A percentile compares a stretch with the other conserved stretches of the same genome.
These are phyloP conservation scores for Gymnothorax reevesii DNA, from an alignment of 2,797 vertebrate genomes.

Conservation along the genomic window DNA sequence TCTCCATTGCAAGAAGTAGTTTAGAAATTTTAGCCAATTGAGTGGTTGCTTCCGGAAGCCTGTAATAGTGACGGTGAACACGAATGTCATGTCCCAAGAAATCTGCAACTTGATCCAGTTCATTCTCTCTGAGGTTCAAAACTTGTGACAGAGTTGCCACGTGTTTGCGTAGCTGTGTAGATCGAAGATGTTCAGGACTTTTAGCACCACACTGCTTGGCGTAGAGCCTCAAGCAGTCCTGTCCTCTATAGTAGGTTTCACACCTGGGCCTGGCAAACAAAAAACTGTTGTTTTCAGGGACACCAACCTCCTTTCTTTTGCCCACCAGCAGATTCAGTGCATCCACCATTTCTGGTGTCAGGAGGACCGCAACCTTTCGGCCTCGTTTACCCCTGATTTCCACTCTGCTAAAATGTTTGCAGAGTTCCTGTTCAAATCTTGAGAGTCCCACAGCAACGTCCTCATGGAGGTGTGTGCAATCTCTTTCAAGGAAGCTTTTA, in stretches of 20 bases:
- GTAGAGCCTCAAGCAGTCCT: slow-evolving; percentile 1
- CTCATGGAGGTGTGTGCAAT: neutral
- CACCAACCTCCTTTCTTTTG: slow-evolving; percentile 13
- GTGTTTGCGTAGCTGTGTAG: neutral
- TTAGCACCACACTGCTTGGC: slow-evolving; percentile 10
- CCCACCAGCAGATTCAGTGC: neutral
- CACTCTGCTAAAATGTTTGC: slow-evolving; percentile 17
- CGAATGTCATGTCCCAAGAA: slow-evolving; percentile 6
- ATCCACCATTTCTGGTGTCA: slow-evolving; percentile 19
- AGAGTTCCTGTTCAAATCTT: slow-evolving; percentile 18
- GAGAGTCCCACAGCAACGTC: slow-evolving; percentile 19
- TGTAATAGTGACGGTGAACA: slow-evolving; percentile 12
- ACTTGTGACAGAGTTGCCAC: slow-evolving; percentile 6
- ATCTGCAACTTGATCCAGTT: neutral
- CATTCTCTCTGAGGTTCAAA: slow-evolving; percentile 1
- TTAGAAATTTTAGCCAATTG: slow-evolving; percentile 15
- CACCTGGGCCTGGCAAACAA: slow-evolving; percentile 15
- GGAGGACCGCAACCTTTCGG: slow-evolving; percentile 16
- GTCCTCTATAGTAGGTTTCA: neutral
- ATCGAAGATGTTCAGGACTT: slow-evolving; percentile 2
- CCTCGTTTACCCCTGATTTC: slow-evolving; percentile 22
- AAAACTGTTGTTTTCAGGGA: neutral
- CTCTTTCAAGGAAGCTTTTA: slow-evolving; percentile 10
- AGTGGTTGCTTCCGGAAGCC: slow-evolving; percentile 2
- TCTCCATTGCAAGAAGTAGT: slow-evolving; percentile 19